Base-by-base conservation (phyloP, 1,140 invertebrate species). In the Achatina immaculata region DNA sequence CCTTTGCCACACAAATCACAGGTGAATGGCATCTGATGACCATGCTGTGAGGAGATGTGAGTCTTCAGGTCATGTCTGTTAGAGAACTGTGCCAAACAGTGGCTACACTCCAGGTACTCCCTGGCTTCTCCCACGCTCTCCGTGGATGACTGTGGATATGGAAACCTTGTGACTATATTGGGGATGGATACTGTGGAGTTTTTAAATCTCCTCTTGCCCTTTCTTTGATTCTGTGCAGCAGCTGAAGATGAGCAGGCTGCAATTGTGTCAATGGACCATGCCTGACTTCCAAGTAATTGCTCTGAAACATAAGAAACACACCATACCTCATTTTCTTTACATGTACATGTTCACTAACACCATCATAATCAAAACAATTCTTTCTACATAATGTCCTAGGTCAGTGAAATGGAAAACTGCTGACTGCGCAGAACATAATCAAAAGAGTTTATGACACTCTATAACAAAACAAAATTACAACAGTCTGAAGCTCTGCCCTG, bases 11-110 rank as follows among this genome's bases (percentile, higher is more conserved):
- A 69, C 21, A 69, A 69, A 42, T 19, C 3, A 24, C 74, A 77
- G 1, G 48, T 36, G n/a, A 77, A 77, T 58, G 74, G 74, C 74
- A 77, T 77, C 14, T 74, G 28, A 34, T 51, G 72, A 3, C 72
- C 72, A 74, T 74, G 72, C 45, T 74, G 72, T 28, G 31, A 16
- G 9, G 72, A 74, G 34, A 74, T 28, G 45, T 74, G 72, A 1
- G 16, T 74, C 51, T 74, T 74, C 31, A 74, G 72, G 9, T 74
- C 72, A 69, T 69, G 21, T n/a, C 21, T 69, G 42, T 69, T 42
- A 42, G 68, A 69, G 24, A 69, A 69, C 19, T 69, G 7, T 43
- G 42, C 68, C 3, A 19, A 19, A 28, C 68, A 69, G n/a, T 42
- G 36, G 19, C 3, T 42, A 38, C 68, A 69, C 36, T 21, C 42